Percentiles rank a stretch among this genome's conserved stretches.
These are phyloP conservation scores for Platyscapa corneri DNA, from an alignment of 1,140 invertebrate genomes.

Conservation along the genomic window DNA sequence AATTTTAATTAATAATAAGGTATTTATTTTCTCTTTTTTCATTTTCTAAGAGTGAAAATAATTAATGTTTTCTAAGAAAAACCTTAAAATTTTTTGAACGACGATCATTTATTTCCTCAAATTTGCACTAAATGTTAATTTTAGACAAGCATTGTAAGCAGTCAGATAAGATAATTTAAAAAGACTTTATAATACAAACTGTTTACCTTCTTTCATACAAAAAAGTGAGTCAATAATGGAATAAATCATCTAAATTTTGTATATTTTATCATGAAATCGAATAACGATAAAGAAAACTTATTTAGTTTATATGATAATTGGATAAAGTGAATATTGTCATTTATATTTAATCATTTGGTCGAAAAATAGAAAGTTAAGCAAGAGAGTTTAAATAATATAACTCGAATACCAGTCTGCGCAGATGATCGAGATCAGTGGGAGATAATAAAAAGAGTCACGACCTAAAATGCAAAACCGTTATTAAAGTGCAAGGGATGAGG, in stretches of 20 bases:
- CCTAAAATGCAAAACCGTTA: no score
- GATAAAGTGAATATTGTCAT: not conserved
- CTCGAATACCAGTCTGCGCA: not conserved
- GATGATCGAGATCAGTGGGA: not conserved
- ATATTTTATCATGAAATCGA: not conserved
- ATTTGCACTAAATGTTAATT: no score
- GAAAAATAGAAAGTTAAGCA: no score
- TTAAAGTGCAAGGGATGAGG: no score
- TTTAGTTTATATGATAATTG: not conserved
- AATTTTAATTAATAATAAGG: no score
- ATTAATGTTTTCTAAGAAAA: no score
- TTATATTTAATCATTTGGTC: not conserved
- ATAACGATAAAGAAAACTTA: not conserved
- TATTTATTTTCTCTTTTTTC: no score
- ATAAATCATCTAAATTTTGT: not conserved
- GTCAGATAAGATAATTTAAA: no score
- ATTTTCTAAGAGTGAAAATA: no score
- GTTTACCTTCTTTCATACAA: not conserved
- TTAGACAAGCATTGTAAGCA: no score
- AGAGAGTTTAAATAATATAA: not conserved
- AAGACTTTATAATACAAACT: not conserved
- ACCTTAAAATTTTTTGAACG: no score
- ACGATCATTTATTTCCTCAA: no score
- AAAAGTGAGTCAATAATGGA: not conserved
- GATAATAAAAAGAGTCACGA: not conserved